Base-by-base conservation (phyloP, 2,888 invertebrate genomes). In the Rapana venosa region DNA sequence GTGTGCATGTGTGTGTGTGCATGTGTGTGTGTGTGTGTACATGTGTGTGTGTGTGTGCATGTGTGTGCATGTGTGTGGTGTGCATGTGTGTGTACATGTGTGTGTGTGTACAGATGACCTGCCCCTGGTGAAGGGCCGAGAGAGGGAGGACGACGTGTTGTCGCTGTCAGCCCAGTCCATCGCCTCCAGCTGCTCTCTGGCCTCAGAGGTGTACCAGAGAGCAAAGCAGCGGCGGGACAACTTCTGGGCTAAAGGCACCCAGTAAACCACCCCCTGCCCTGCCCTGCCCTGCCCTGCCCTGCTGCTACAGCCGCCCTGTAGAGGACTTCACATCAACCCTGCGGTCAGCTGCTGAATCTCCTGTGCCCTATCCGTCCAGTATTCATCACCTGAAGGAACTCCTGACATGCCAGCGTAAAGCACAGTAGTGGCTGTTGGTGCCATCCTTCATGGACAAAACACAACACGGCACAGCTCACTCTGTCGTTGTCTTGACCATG, bases 101-200 rank as follows among this genome's bases (percentile, higher is more conserved):
- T 61, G 17, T 61, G 61, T 61, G 61, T 58, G 26, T 74, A 0
- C 88, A 88, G 79, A 61, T 0, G 81, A 88, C 30, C 66, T 81
- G 17, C 86, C 79, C 17, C 35, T 74, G 15, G 35, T 90, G 11
- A 89, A 91, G 30, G 74, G 85, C 47, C 90, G 92, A 32, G 88
- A 83, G 32, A 91, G 70, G 81, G 92, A 92, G 86, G 93, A 92
- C 66, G 94, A 95, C 89, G 94, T 93, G 87, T 93, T 94, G 92
- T 93, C 92, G 4, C 89, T 94, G 30, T 95, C 95, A 47, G 92
- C 93, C 17, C 92, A 94, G 90, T 96, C 96, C 58, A 92, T 96
- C 13, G 95, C 95, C 4, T 96, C 96, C 22, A 96, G 95, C 92
- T 94, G 94, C 83, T 95, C 96, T 56, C 92, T 95, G 84, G 96